phyloP scores from a whole-genome alignment of 1,140 invertebrate species.

The Dendrolimus punctatus region DNA sequence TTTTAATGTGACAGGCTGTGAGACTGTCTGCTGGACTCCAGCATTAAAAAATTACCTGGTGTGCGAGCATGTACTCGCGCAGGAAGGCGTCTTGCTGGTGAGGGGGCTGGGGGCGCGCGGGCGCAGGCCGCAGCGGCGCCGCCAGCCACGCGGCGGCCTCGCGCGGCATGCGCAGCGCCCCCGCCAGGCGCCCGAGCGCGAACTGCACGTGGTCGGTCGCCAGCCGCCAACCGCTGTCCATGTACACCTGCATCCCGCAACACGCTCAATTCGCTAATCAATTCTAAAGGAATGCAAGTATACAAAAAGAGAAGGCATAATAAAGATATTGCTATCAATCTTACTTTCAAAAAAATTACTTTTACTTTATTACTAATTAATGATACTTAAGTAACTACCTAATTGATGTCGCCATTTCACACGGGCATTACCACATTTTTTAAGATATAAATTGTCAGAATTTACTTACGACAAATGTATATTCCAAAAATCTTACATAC shows the following conservation, averaged over 20 bases:
- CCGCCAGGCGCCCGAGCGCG: conserved; percentile 91
- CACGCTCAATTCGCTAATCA: no score
- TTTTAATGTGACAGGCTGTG: not conserved
- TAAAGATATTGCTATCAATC: no score
- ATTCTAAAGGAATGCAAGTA: no score
- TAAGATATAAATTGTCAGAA: no score
- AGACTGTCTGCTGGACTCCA: not conserved
- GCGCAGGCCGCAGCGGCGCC: conserved; percentile 84
- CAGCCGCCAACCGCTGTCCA: conserved; percentile 87
- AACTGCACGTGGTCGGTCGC: conserved; percentile 97
- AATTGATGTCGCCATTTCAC: no score
- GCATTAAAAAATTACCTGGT: conserved; percentile 73
- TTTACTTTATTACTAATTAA: no score
- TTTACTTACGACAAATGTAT: no score
- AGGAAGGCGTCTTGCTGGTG: conserved; percentile 89
- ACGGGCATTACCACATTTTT: no score
- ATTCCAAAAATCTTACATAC: no score
- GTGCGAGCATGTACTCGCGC: conserved; percentile 89
- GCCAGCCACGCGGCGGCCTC: conserved; percentile 86
- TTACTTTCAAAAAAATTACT: no score
- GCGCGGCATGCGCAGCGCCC: conserved; percentile 81
- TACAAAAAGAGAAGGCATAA: no score
- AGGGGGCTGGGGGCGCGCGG: conserved; percentile 81
- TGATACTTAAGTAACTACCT: no score
- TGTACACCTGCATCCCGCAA: conserved; percentile 76